These are phyloP conservation scores for Dynastes grantii DNA, from an alignment of 2,888 invertebrate genomes.

Conservation along the genomic window DNA sequence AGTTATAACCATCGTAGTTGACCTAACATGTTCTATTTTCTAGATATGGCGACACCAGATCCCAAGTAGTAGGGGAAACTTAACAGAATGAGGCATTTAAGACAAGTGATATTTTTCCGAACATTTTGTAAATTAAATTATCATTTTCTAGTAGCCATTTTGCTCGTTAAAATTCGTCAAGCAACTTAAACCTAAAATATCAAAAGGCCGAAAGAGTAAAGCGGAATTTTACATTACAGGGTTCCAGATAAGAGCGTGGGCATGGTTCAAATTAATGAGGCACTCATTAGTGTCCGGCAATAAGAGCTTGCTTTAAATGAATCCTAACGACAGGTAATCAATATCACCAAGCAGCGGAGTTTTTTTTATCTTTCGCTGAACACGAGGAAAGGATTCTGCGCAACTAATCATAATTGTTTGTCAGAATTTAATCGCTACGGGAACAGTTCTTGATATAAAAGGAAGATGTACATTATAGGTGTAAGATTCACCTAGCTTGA, in stretches of 20 bases:
- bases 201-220: background rate
- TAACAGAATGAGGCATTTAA: too few species aligned
- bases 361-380: background rate
- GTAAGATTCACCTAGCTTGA: background rate
- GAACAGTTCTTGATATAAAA: background rate
- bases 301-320: conserved; percentile 4
- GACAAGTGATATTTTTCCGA: too few species aligned
- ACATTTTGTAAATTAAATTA: background rate
- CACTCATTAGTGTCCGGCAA: conserved; percentile 1
- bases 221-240: background rate
- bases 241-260: background rate
- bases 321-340: conserved; percentile 7
- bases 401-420: background rate
- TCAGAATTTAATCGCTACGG: too few species aligned
- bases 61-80: too few species aligned
- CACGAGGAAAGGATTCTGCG: background rate
- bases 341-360: background rate
- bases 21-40: background rate
- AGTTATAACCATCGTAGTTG: too few species aligned
- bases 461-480: background rate
- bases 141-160: background rate
- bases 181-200: background rate
- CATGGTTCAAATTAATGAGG: background rate
- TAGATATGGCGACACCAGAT: background rate
- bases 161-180: background rate